These are phyloP conservation scores for Drosophila kohkoa DNA, from an alignment of 1,140 invertebrate species.

Conservation along the genomic window DNA sequence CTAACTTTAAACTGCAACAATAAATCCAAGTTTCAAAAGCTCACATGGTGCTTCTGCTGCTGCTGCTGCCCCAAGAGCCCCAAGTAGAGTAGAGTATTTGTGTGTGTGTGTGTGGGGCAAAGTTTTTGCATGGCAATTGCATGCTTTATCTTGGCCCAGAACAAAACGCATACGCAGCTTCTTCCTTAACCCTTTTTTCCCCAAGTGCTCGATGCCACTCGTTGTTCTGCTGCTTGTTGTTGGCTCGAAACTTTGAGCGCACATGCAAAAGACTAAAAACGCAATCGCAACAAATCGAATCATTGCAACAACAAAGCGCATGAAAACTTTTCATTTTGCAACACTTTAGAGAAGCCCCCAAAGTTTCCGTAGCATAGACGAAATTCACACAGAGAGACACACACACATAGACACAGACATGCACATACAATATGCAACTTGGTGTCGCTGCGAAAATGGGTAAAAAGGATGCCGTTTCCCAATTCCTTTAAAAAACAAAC, in stretches of 20 bases:
- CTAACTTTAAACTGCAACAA: conserved; percentile 70
- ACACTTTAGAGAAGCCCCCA: conserved; percentile 64
- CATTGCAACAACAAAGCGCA: conserved; percentile 72
- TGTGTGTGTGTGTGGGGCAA: conserved; percentile 35
- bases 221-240: conserved; percentile 7
- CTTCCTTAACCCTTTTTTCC: conserved; percentile 4
- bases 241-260: conserved; percentile 56
- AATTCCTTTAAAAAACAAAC: conserved; percentile 63
- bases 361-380: conserved; percentile 60
- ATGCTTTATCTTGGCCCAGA: conserved; percentile 66
- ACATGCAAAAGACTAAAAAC: conserved; percentile 82
- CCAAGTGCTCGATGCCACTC: not conserved
- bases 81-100: conserved; percentile 51
- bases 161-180: conserved; percentile 39
- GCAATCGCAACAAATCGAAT: conserved; percentile 82
- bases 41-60: conserved; percentile 9
- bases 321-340: conserved; percentile 75
- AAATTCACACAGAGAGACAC: conserved; percentile 24
- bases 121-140: conserved; percentile 70
- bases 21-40: conserved; percentile 56
- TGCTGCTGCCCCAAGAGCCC: conserved; percentile 22
- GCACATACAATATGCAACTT: conserved; percentile 23
- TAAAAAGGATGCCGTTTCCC: conserved; percentile 22
- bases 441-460: conserved; percentile 18
- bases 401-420: conserved; percentile 8